A percentile compares a stretch with the other conserved stretches of the same genome.
phyloP scores from a whole-genome alignment of 2,113 vertebrate genomes.

The Perca flavescens region DNA sequence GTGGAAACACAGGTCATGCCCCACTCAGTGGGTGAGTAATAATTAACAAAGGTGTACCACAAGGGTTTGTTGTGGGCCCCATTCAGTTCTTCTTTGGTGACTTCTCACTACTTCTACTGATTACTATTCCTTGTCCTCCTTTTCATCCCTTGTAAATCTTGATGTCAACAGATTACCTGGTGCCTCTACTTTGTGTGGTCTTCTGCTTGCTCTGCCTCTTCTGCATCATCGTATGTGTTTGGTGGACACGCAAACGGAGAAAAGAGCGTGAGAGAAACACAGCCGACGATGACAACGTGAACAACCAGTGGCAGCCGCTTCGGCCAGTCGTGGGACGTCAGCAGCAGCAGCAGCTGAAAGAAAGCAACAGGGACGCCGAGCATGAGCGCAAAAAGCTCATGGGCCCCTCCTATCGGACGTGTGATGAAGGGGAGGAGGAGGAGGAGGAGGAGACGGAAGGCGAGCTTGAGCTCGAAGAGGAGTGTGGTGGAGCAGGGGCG shows the following conservation, averaged over 20 bases:
- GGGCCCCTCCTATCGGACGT: slow-evolving; percentile 88
- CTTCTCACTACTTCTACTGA: background rate
- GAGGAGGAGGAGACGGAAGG: slow-evolving; percentile 84
- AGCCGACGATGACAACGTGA: slow-evolving; percentile 86
- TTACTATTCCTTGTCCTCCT: background rate
- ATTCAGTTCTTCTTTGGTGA: background rate
- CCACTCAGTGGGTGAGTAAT: slow-evolving; percentile 81
- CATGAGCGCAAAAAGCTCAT: slow-evolving; percentile 95
- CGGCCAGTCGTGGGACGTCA: slow-evolving; percentile 87
- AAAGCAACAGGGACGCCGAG: slow-evolving; percentile 90
- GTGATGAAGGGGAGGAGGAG: slow-evolving; percentile 78
- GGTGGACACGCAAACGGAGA: slow-evolving; percentile 97
- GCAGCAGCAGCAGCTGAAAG: slow-evolving; percentile 83
- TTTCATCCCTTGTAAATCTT: background rate
- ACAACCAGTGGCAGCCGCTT: slow-evolving; percentile 96
- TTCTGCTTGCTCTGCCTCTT: slow-evolving; percentile 91
- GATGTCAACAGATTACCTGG: slow-evolving; percentile 87
- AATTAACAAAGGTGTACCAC: slow-evolving; percentile 42
- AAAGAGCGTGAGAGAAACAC: slow-evolving; percentile 94
- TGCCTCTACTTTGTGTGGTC: slow-evolving; percentile 88
- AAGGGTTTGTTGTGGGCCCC: slow-evolving; percentile 4
- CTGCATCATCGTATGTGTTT: slow-evolving; percentile 92
- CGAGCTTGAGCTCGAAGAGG: slow-evolving; percentile 78
- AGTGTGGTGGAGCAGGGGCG: slow-evolving; percentile 83
- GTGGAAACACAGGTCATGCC: slow-evolving; percentile 90